Conservation (phyloP, 2,113 vertebrate species). For the Dicentrarchus labrax region DNA sequence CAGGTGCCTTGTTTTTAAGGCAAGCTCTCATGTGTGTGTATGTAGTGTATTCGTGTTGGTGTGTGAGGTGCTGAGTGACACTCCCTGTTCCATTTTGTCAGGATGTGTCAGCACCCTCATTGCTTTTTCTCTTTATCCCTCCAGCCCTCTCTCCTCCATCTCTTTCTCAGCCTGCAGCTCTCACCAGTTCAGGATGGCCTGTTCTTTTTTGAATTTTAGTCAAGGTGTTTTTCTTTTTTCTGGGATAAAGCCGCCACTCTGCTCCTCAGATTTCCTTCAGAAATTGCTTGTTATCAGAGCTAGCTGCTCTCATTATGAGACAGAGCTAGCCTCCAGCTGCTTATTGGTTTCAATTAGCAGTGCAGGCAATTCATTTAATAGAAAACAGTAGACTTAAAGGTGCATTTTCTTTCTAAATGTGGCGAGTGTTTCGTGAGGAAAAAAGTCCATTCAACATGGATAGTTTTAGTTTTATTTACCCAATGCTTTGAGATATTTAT, state of each 20-base stretch:
- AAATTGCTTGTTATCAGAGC: slow-evolving; percentile 4
- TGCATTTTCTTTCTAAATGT: neutral
- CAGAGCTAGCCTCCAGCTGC: neutral
- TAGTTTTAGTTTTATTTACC: neutral
- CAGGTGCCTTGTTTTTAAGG: slow-evolving; percentile 60
- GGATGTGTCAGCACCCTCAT: slow-evolving; percentile 71
- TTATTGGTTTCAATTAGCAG: slow-evolving; percentile 6
- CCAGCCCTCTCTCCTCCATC: slow-evolving; percentile 13
- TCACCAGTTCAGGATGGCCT: neutral
- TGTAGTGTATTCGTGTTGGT: slow-evolving; percentile 8
- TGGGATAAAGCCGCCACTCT: neutral
- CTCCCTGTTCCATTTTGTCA: slow-evolving; percentile 72
- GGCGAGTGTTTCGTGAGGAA: neutral
- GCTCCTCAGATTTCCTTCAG: slow-evolving; percentile 17
- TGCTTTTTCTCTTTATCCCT: slow-evolving; percentile 53
- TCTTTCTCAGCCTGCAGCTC: slow-evolving; percentile 35
- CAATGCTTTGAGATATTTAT: neutral
- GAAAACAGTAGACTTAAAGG: neutral
- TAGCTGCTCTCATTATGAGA: neutral
- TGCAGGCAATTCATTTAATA: neutral
- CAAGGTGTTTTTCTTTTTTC: slow-evolving; percentile 21
- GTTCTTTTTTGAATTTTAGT: neutral
- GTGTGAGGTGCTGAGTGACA: slow-evolving; percentile 74
- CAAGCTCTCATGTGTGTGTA: slow-evolving; percentile 35
- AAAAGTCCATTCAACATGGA: neutral